Percentiles rank a stretch among this genome's conserved stretches.
Conservation (phyloP, 2,888 invertebrate species). For the Metellina segmentata region DNA sequence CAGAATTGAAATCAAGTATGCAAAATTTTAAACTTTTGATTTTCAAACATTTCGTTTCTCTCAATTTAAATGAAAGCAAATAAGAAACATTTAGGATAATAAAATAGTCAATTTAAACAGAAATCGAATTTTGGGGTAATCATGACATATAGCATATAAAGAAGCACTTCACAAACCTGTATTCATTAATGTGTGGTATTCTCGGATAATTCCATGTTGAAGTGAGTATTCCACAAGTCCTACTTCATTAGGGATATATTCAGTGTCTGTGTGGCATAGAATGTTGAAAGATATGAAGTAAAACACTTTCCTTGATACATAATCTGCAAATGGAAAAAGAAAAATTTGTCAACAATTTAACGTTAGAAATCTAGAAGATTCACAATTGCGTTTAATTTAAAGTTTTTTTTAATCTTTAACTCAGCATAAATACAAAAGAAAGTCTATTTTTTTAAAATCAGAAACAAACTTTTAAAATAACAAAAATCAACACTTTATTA, state of each 20-base stretch:
- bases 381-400: background rate
- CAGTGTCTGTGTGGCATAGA: constrained; percentile 79
- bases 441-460: background rate
- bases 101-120: background rate
- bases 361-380: background rate
- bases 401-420: too few relatives aligned
- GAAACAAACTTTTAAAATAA: background rate
- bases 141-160: too few relatives aligned
- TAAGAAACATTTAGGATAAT: too few relatives aligned
- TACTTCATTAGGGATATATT: constrained; percentile 79
- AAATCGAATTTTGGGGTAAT: background rate
- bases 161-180: constrained; percentile 78
- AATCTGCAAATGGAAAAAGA: constrained; percentile 33
- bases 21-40: too few relatives aligned
- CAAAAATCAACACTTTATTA: background rate
- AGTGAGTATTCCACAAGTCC: constrained; percentile 79
- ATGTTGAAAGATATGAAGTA: constrained; percentile 79
- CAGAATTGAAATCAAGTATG: too few relatives aligned
- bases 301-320: constrained; percentile 74
- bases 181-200: constrained; percentile 79
- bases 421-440: background rate
- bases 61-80: too few relatives aligned
- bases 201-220: constrained; percentile 79
- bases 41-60: too few relatives aligned
- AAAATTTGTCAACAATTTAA: background rate